These are phyloP conservation scores for Stomatorhinus ivindoensis DNA, from an alignment of 2,113 vertebrate species.

Conservation along the genomic window DNA sequence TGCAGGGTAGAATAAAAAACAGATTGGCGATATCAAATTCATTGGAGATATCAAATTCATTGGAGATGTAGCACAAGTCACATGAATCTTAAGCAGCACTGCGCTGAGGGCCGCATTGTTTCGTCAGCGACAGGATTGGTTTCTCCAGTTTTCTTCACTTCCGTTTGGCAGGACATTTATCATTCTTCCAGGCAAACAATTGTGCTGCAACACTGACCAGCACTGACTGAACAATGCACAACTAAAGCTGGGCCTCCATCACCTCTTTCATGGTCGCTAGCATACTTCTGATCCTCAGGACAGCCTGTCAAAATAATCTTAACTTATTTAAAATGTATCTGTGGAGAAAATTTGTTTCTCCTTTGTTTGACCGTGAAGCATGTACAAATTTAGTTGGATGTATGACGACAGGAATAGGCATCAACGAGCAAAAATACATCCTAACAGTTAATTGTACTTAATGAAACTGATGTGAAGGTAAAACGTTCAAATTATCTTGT, in stretches of 20 bases:
- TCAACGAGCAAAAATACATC: neutral
- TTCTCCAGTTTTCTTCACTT: slow-evolving; percentile 47
- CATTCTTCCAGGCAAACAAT: slow-evolving; percentile 62
- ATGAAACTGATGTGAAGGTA: neutral
- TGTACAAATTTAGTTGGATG: neutral
- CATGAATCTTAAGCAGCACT: slow-evolving; percentile 52
- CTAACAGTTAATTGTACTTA: neutral
- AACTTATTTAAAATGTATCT: slow-evolving; percentile 47
- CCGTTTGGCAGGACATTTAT: slow-evolving; percentile 60
- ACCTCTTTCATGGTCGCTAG: slow-evolving; percentile 52
- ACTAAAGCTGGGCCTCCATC: slow-evolving; percentile 44
- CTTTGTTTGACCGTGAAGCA: neutral
- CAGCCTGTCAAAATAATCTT: slow-evolving; percentile 54
- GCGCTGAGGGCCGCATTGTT: slow-evolving; percentile 50
- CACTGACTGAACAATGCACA: slow-evolving; percentile 54
- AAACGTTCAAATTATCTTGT: neutral
- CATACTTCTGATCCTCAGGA: slow-evolving; percentile 56
- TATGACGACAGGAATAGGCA: neutral
- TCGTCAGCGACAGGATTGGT: slow-evolving; percentile 38
- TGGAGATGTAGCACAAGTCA: slow-evolving; percentile 28
- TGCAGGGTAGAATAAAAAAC: neutral
- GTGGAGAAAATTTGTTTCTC: slow-evolving; percentile 23
- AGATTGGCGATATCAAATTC: neutral
- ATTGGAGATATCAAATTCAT: neutral
- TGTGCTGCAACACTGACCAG: slow-evolving; percentile 54